Percentiles rank a stretch among this genome's conserved stretches.
These are phyloP conservation scores for Onthophagus sagittarius DNA, from an alignment of 2,888 invertebrate species.

Conservation along the genomic window DNA sequence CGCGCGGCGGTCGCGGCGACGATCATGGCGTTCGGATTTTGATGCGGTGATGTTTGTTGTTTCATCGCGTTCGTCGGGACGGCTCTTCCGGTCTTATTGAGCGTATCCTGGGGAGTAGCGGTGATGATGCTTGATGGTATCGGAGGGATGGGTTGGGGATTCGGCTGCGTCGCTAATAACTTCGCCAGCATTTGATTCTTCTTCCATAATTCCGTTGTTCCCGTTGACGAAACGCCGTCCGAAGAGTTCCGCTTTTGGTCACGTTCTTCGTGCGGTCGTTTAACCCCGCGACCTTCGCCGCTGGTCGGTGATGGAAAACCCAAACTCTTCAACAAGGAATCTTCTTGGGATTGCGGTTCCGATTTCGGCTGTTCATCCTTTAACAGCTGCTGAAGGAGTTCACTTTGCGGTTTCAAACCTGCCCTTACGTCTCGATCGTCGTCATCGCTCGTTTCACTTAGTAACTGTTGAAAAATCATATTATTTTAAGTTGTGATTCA, in stretches of 20 bases:
- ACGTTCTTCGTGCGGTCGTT: slow-evolving; percentile 62
- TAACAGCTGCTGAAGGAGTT: slow-evolving; percentile 58
- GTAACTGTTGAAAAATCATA: slow-evolving; percentile 54
- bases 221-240: slow-evolving; percentile 48
- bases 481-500: slow-evolving; percentile 1
- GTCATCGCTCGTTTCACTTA: slow-evolving; percentile 79
- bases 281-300: slow-evolving; percentile 49
- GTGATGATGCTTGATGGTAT: slow-evolving; percentile 61
- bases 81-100: slow-evolving; percentile 34
- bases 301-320: slow-evolving; percentile 58
- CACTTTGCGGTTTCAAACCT: slow-evolving; percentile 59
- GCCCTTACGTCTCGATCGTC: slow-evolving; percentile 64
- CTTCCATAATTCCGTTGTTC: slow-evolving; percentile 66
- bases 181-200: slow-evolving; percentile 83
- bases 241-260: slow-evolving; percentile 53
- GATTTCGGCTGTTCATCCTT: slow-evolving; percentile 54
- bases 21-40: slow-evolving; percentile 18
- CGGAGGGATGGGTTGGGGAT: slow-evolving; percentile 59
- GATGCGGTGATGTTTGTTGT: slow-evolving; percentile 17
- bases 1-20: slow-evolving; percentile 25
- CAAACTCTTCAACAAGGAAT: slow-evolving; percentile 53
- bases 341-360: slow-evolving; percentile 50
- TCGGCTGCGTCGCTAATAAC: slow-evolving; percentile 71
- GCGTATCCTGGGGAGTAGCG: slow-evolving; percentile 65
- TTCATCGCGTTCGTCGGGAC: slow-evolving; percentile 23